phyloP scores from a whole-genome alignment of 2,797 vertebrate genomes.

The Mus minutoides region DNA sequence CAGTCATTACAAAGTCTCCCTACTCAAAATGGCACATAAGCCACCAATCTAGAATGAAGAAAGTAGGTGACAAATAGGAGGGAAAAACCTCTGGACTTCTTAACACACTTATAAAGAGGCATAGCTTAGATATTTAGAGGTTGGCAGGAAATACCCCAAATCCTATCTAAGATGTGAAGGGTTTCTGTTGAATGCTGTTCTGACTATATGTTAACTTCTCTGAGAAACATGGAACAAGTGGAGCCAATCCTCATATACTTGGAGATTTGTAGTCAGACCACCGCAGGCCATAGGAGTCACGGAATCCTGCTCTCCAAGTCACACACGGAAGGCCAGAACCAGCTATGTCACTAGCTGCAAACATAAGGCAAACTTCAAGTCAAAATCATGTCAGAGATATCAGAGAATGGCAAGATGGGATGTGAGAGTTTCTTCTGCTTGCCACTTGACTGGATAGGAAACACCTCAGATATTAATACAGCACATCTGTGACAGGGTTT shows the following conservation, averaged over 20 bases:
- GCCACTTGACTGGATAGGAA: not conserved
- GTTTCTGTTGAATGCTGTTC: not conserved
- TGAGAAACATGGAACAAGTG: not conserved
- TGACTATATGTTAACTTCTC: not conserved
- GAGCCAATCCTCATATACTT: not conserved
- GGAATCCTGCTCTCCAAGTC: not conserved
- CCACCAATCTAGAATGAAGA: not conserved
- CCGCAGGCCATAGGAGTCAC: fast-evolving
- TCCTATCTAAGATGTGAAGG: not conserved
- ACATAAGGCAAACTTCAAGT: not conserved
- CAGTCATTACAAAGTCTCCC: not conserved
- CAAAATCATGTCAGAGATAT: not conserved
- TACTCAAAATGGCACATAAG: not conserved
- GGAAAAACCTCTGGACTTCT: not conserved
- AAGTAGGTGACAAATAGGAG: not conserved
- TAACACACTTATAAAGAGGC: not conserved
- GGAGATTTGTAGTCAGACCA: not conserved
- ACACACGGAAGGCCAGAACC: not conserved
- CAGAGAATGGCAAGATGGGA: not conserved
- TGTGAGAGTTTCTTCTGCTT: not conserved
- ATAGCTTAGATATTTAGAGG: not conserved
- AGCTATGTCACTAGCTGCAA: not conserved
- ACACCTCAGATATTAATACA: not conserved
- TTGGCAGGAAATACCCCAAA: not conserved
- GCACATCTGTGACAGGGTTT: not conserved